phyloP scores from a whole-genome alignment of 23 tunicate species.

The Clavelina lepadiformis region DNA sequence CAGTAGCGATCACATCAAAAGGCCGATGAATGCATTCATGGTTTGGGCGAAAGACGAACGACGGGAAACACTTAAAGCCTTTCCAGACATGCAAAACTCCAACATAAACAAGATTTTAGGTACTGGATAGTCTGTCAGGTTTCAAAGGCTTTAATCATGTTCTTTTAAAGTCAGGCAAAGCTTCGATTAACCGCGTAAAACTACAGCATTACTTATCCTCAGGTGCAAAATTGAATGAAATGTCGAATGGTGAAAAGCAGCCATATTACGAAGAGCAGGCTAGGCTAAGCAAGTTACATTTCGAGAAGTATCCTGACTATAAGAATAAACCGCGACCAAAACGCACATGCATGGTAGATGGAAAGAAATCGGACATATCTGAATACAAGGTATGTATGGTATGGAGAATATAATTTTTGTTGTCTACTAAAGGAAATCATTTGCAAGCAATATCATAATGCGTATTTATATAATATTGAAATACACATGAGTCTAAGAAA shows the following conservation, averaged over 20 bases:
- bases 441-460: too few relatives aligned
- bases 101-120: conserved; percentile 98
- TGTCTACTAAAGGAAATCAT: too few relatives aligned
- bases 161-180: background rate
- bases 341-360: conserved; percentile 97
- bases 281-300: conserved; percentile 79
- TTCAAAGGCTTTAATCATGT: background rate
- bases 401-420: too few relatives aligned
- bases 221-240: conserved; percentile 98
- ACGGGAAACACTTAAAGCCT: conserved; percentile 83
- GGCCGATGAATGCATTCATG: conserved; percentile 99
- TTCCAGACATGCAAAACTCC: conserved; percentile 99
- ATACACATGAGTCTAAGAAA: too few relatives aligned
- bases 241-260: conserved; percentile 90
- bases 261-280: conserved; percentile 99
- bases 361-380: conserved; percentile 90
- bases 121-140: conserved; percentile 5
- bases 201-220: background rate
- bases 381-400: conserved; percentile 99
- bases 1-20: conserved; percentile 76
- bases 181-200: background rate
- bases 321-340: conserved; percentile 99
- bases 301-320: conserved; percentile 98
- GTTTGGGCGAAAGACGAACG: conserved; percentile 99
- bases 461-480: too few relatives aligned